Conservation (phyloP, 2,113 vertebrate species). For the Cochlearius cochlearius region DNA sequence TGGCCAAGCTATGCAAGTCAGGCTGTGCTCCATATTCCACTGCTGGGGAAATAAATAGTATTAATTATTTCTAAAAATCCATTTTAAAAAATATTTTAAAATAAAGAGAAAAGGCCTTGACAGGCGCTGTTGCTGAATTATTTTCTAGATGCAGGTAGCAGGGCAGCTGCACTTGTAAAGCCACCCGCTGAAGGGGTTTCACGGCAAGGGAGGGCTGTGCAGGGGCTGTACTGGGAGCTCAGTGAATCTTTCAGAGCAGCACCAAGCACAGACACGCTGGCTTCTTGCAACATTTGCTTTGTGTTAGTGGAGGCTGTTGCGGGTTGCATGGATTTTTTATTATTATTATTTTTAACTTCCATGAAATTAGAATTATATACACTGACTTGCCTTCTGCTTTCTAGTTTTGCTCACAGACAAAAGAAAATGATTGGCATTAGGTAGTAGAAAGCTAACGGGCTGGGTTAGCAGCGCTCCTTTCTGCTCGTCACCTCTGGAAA, state of each 20-base stretch:
- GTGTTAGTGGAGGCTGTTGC: neutral
- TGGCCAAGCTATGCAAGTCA: neutral
- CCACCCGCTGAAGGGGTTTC: neutral
- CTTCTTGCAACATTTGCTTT: conserved; percentile 46
- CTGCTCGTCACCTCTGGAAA: neutral
- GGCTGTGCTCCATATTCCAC: neutral
- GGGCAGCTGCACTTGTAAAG: neutral
- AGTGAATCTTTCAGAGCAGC: neutral
- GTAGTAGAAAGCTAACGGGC: neutral
- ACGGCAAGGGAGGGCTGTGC: neutral
- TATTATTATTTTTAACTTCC: conserved; percentile 30
- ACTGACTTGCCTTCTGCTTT: neutral
- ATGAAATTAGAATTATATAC: neutral
- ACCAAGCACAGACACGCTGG: neutral
- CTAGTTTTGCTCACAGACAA: neutral
- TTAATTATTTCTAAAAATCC: conserved; percentile 5
- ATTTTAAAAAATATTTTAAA: neutral
- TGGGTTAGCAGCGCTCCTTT: neutral
- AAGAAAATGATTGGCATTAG: neutral
- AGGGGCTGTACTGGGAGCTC: neutral
- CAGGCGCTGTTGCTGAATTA: neutral
- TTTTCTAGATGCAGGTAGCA: neutral
- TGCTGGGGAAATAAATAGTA: neutral
- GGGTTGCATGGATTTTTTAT: neutral
- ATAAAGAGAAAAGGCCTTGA: neutral